Evolutionary conservation across 2,113 vertebrate genomes (phyloP), one percentile per base, ranked within the genome.

Genomic region (Haliaeetus leucogaster): DNA sequence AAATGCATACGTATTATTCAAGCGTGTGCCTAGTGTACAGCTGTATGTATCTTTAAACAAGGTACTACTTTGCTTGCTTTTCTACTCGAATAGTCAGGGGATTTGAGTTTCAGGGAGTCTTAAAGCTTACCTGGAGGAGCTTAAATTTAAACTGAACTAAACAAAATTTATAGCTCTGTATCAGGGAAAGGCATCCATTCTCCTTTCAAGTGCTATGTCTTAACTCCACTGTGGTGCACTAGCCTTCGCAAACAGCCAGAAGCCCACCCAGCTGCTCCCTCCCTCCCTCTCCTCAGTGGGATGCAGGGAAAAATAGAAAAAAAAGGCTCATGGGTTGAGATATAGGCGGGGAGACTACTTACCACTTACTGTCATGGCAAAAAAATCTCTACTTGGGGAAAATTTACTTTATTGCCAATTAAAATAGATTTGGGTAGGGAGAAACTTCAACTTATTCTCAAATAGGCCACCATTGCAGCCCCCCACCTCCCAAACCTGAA

Each of bases 241-340:
- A 58, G 10, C 19, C 36, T 42, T 72, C 10, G 16, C 25, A 71
- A 82, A 29, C 26, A 67, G 3, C 5, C 20, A 67, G 22, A 55
- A 67, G 5, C 16, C 40, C 43, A 84, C 4, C 17, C 4, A 17
- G 17, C 17, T 55, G 10, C 14, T 71, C 20, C 2, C 2, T 58
- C 18, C 3, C 4, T 67, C 17, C 3, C 2, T 18, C 10, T 72
- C 23, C 10, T 72, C 11, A 36, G 8, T 42, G 7, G 23, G 4
- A 36, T 5, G 0, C 6, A 2, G 10, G 4, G 8, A 3, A 5
- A 27, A 34, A 7, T 2, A 50, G 3, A 43, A 18, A 20, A 17
- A 26, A 30, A 73, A 73, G 27, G 26, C 4, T 63, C 36, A 27
- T 6, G 12, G 19, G 3, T 34, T 0, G 1, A 32, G 59, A 20